Evolutionary conservation across 2,888 invertebrate genomes (phyloP).

Genomic region (Acanthococcus lagerstroemiae): DNA sequence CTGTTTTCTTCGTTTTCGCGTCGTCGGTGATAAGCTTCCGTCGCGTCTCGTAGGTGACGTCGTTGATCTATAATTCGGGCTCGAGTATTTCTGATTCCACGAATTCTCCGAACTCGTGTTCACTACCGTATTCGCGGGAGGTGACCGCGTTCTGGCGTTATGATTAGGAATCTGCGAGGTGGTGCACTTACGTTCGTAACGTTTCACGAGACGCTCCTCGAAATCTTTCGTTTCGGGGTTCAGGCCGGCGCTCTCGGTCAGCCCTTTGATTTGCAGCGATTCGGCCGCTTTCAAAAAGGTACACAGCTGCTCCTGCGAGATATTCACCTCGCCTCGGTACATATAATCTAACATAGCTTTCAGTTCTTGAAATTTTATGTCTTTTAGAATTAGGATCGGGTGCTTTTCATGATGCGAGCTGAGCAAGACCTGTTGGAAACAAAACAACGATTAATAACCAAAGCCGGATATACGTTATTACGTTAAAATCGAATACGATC

Average conservation of each 20-base stretch:
- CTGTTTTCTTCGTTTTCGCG: slow-evolving; percentile 34
- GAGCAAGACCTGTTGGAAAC: slow-evolving; percentile 73
- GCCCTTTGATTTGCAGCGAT: slow-evolving; percentile 81
- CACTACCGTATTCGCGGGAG: slow-evolving; percentile 31
- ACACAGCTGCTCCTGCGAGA: slow-evolving; percentile 82
- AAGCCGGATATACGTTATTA: too few relatives aligned
- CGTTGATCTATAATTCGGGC: slow-evolving; percentile 20
- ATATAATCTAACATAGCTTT: slow-evolving; percentile 90
- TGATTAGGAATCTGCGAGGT: slow-evolving; percentile 21
- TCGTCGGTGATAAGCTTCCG: slow-evolving; percentile 34
- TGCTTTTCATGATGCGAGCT: slow-evolving; percentile 84
- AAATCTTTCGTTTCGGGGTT: slow-evolving; percentile 33
- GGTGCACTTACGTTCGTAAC: slow-evolving; percentile 32
- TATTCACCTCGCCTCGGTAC: slow-evolving; percentile 88
- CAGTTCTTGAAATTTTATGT: slow-evolving; percentile 80
- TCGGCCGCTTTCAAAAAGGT: slow-evolving; percentile 82
- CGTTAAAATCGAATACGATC: too few relatives aligned
- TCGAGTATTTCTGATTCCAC: slow-evolving; percentile 32
- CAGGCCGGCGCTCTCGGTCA: slow-evolving; percentile 51
- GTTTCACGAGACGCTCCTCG: slow-evolving; percentile 33
- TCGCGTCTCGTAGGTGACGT: slow-evolving; percentile 31
- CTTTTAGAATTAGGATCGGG: slow-evolving; percentile 83
- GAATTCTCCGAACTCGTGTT: slow-evolving; percentile 23
- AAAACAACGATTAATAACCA: too few relatives aligned
- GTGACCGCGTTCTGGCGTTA: slow-evolving; percentile 20